phyloP scores from a whole-genome alignment of 2,113 vertebrate species.

The Emydocephalus ijimae region DNA sequence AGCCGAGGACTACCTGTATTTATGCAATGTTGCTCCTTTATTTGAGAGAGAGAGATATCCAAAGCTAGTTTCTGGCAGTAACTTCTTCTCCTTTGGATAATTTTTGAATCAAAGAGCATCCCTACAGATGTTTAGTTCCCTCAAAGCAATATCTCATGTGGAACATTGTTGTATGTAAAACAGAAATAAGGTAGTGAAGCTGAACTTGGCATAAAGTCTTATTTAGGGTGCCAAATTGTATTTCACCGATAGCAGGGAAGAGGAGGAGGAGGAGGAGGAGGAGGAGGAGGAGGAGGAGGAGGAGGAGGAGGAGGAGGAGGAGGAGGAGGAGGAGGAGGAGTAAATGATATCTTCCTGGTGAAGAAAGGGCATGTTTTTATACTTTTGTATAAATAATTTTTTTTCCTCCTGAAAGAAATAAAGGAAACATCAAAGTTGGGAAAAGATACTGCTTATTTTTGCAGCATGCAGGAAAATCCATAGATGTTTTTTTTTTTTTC shows the following conservation, averaged over 20 bases:
- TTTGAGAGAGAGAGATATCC: neutral
- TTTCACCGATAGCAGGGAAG: neutral
- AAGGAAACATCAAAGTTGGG: neutral
- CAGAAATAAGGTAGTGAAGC: neutral
- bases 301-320: neutral
- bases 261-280: neutral
- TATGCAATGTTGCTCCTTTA: neutral
- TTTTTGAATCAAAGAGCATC: neutral
- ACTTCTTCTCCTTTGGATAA: neutral
- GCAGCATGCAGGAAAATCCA: neutral
- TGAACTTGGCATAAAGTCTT: neutral
- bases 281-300: neutral
- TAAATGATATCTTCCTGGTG: neutral
- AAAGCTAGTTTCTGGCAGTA: neutral
- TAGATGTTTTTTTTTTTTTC: neutral
- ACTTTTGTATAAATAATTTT: neutral
- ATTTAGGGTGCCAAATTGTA: slow-evolving; percentile 8
- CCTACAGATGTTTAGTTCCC: neutral
- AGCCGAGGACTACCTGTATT: neutral
- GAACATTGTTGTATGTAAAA: neutral
- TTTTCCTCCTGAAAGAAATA: neutral
- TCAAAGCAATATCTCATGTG: slow-evolving; percentile 4
- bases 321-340: neutral
- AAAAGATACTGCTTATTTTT: slow-evolving; percentile 15
- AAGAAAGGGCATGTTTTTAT: neutral